Evolutionary conservation across 2,888 invertebrate genomes (phyloP), one percentile per base, ranked within the genome.

Genomic region (Amblyjoppa proteus): DNA sequence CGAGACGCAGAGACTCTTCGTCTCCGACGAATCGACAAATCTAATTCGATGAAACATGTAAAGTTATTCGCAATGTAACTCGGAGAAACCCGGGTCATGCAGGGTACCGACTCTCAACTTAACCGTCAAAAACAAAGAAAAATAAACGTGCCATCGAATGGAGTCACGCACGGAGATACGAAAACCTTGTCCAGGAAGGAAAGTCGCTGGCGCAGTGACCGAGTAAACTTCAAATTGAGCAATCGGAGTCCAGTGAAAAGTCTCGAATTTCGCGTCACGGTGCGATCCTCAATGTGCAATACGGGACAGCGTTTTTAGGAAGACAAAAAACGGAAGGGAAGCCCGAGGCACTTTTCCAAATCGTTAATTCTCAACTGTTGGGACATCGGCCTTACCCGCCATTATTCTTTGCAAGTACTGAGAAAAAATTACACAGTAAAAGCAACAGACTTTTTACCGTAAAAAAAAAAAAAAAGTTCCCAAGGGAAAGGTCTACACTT

Each of bases 21-120:
- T n/a, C 64, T 34, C 64, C 16, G 13, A n/a, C 34, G 31, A 64
- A 64, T n/a, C 64, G 64, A 28, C 4, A 25, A 25, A 66, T 71
- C 76, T 70, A 56, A 64, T 31, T 1, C 53, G 31, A 25, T 16
- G 61, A 61, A 61, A 74, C n/a, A 73, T 69, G 68, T 74, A 79
- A 69, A 79, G 38, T 70, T 83, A 25, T 66, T 49, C 58, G 5
- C 20, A 28, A 45, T 68, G 28, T 68, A 81, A 31, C 75, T 76
- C 81, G 71, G 71, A 81, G 82, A 85, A 87, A 91, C 90, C 92
- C 93, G 93, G 93, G 91, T 93, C 92, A 91, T 88, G 91, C 93
- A 93, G 93, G 93, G 93, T 93, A 81, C 75, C 75, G 81, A 85
- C 53, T 86, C 41, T 86, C 86, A 71, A 79, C 76, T 64, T 41